Evolutionary conservation across 2,888 invertebrate species (phyloP).

Genomic region (Sipunculus nudus): DNA sequence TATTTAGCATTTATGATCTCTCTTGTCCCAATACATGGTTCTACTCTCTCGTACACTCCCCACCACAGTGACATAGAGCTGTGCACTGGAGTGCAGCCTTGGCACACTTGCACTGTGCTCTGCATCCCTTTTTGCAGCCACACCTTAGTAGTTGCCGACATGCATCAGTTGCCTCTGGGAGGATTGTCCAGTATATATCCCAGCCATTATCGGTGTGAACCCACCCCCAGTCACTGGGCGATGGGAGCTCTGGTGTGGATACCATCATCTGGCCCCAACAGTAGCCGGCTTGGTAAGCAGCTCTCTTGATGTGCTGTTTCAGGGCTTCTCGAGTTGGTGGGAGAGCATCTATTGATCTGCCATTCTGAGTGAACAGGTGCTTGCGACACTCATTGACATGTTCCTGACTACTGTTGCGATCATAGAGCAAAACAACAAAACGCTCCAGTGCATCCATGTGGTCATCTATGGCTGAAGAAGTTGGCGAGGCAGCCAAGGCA

Average conservation of each 20-base stretch:
- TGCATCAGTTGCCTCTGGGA: conserved; percentile 24
- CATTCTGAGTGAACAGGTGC: conserved; percentile 1
- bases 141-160: conserved; percentile 24
- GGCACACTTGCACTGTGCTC: conserved; percentile 19
- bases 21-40: no score
- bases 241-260: conserved; percentile 9
- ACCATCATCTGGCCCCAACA: conserved; percentile 14
- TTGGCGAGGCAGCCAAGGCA: background rate
- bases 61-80: conserved; percentile 16
- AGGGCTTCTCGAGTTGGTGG: conserved; percentile 7
- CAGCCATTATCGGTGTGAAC: conserved; percentile 5
- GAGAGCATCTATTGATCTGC: background rate
- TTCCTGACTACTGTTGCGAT: background rate
- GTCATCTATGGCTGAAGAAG: conserved; percentile 9
- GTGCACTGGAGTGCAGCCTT: conserved; percentile 19
- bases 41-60: no score
- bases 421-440: background rate
- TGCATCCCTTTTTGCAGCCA: conserved; percentile 24
- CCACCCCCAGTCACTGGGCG: conserved; percentile 23
- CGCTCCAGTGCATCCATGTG: conserved; percentile 12
- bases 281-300: conserved; percentile 20
- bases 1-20: no score
- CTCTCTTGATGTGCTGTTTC: conserved; percentile 12
- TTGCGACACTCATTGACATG: background rate
- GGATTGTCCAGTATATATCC: conserved; percentile 17